Conservation (phyloP, 2,113 vertebrate species). For the Catagonus wagneri region DNA sequence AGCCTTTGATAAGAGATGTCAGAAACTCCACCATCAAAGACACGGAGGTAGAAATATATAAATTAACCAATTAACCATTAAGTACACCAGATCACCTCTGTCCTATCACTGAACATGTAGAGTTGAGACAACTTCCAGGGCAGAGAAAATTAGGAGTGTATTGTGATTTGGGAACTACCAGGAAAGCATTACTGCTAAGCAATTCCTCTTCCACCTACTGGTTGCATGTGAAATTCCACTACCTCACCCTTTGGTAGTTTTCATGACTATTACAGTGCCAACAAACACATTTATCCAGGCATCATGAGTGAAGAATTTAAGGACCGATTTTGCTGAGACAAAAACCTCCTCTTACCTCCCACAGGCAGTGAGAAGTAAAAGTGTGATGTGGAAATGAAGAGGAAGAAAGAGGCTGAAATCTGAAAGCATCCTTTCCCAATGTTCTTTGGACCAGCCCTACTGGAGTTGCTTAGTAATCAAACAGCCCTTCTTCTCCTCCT, state of each 20-base stretch:
- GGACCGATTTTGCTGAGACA: background rate
- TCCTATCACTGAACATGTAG: background rate
- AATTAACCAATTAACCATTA: background rate
- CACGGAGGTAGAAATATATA: background rate
- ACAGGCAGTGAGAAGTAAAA: background rate
- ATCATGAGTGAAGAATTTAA: background rate
- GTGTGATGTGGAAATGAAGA: background rate
- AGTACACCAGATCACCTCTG: background rate
- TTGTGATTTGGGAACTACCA: background rate
- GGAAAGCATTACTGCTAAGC: background rate
- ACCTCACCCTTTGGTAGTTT: background rate
- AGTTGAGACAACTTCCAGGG: background rate
- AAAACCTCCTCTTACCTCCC: background rate
- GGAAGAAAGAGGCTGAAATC: background rate
- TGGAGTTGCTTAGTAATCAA: background rate
- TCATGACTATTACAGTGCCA: background rate
- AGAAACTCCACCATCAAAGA: slow-evolving; percentile 6
- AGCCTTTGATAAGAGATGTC: background rate
- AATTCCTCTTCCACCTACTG: background rate
- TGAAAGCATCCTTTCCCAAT: background rate
- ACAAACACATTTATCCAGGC: background rate
- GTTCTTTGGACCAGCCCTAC: background rate
- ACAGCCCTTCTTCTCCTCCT: too few relatives aligned
- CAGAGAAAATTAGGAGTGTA: background rate
- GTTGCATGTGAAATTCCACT: background rate